These are phyloP conservation scores for Plebejus argus DNA, from an alignment of 2,888 invertebrate species.

Conservation along the genomic window DNA sequence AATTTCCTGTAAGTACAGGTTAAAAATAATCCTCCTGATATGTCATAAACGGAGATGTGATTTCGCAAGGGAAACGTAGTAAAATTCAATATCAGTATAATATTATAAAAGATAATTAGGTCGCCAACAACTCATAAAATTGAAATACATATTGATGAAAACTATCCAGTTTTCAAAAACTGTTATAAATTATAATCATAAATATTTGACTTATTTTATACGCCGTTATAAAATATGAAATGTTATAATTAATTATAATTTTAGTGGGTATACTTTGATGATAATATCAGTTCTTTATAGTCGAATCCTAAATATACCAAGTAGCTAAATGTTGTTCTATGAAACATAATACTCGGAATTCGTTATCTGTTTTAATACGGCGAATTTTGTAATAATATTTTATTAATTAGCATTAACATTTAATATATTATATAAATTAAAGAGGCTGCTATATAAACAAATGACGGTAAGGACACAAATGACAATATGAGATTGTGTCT, in stretches of 20 bases:
- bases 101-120: too few relatives aligned
- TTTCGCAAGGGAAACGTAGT: too few relatives aligned
- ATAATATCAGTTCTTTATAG: neutral
- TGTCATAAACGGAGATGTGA: too few relatives aligned
- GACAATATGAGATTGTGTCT: neutral
- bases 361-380: neutral
- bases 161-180: neutral
- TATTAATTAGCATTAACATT: neutral
- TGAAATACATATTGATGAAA: neutral
- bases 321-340: neutral
- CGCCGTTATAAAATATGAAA: too few relatives aligned
- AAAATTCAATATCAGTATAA: too few relatives aligned
- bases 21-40: neutral
- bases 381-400: neutral
- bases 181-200: neutral
- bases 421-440: neutral
- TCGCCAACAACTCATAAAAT: too few relatives aligned
- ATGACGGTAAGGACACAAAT: neutral
- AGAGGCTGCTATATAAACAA: too few relatives aligned
- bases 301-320: neutral
- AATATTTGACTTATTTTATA: too few relatives aligned
- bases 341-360: neutral
- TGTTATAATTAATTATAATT: neutral
- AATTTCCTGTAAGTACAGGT: constrained; percentile 14
- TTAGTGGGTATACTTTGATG: neutral